Conservation (phyloP, 2,888 invertebrate species). For the Chaitophorus viminalis region DNA sequence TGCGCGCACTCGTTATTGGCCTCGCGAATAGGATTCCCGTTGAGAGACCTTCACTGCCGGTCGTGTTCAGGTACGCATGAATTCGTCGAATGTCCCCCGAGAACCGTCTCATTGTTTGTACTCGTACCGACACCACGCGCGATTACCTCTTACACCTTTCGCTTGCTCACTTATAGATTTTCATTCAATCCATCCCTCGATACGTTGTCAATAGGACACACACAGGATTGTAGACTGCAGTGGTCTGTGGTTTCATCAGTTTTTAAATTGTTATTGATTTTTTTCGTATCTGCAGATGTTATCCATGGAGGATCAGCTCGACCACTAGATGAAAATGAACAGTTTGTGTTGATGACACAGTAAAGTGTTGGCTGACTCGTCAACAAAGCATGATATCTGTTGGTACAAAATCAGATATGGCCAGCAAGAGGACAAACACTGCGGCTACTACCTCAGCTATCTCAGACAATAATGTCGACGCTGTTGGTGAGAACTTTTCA, state of each 20-base stretch:
- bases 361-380: neutral
- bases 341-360: neutral
- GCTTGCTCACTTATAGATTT: neutral
- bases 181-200: neutral
- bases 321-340: neutral
- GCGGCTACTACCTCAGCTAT: neutral
- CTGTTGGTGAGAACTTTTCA: neutral
- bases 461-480: neutral
- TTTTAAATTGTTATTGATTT: neutral
- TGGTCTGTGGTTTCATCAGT: neutral
- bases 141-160: too few species aligned
- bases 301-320: neutral
- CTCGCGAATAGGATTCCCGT: neutral
- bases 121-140: too few species aligned
- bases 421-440: slow-evolving; percentile 21
- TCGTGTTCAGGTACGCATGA: neutral
- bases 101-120: neutral
- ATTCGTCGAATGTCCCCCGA: neutral
- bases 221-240: neutral
- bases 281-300: neutral
- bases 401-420: slow-evolving; percentile 15
- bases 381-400: slow-evolving; percentile 27
- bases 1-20: neutral
- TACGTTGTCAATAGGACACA: neutral
- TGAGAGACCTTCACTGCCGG: neutral